phyloP scores from a whole-genome alignment of 2,113 vertebrate species.

The Sarotherodon lohbergeri region DNA sequence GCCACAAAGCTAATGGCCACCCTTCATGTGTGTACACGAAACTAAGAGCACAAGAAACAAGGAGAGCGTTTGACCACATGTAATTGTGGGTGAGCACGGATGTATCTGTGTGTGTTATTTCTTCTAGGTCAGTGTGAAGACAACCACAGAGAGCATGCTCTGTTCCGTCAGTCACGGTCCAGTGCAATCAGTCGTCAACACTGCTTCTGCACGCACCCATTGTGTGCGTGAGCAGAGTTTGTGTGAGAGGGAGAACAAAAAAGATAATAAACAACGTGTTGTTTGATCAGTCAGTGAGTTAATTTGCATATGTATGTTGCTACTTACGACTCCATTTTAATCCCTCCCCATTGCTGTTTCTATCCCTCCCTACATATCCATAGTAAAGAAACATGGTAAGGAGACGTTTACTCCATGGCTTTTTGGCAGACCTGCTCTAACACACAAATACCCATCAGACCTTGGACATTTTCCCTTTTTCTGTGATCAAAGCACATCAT shows the following conservation, averaged over 20 bases:
- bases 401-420: not conserved
- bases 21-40: constrained; percentile 2
- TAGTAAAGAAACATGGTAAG: not conserved
- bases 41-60: not conserved
- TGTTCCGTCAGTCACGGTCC: constrained; percentile 51
- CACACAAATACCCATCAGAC: not conserved
- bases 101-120: not conserved
- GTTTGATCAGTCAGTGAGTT: not conserved
- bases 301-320: not conserved
- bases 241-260: not conserved
- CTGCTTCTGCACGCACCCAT: constrained; percentile 7
- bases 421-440: not conserved
- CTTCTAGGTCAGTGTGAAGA: constrained; percentile 58
- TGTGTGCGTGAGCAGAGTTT: not conserved
- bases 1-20: constrained; percentile 25
- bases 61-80: constrained; percentile 26
- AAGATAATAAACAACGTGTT: not conserved
- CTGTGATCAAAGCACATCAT: not conserved
- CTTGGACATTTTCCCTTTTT: not conserved
- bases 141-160: constrained; percentile 44
- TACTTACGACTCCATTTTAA: not conserved
- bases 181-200: constrained; percentile 44
- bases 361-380: not conserved
- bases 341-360: not conserved
- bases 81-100: not conserved